These are phyloP conservation scores for Rhabdophis nuchalis DNA, from an alignment of 2,797 vertebrate species.

Conservation along the genomic window DNA sequence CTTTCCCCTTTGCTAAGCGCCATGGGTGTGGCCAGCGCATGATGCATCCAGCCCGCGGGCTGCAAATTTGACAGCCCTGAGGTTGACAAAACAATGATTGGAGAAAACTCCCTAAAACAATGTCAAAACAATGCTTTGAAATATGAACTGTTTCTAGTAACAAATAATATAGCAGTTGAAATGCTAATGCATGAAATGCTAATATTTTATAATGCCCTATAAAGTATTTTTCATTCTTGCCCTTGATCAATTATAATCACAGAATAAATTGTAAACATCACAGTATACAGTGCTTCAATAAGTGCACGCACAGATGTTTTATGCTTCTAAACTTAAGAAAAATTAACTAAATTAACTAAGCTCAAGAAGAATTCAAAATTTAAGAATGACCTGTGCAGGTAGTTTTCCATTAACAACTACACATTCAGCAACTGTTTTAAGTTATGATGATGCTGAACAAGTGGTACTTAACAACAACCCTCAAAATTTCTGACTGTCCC, in stretches of 20 bases:
- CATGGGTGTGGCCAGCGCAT: too few relatives aligned
- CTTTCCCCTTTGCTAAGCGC: too few relatives aligned
- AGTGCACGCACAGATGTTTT: not conserved
- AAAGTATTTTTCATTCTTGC: not conserved
- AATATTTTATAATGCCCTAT: too few relatives aligned
- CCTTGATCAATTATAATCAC: not conserved
- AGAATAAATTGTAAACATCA: not conserved
- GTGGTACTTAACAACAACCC: not conserved
- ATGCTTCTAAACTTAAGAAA: not conserved
- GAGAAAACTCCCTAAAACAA: not conserved
- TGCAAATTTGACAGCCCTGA: too few relatives aligned
- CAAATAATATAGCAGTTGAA: not conserved
- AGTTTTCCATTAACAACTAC: not conserved
- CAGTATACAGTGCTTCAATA: not conserved
- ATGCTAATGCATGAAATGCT: not conserved
- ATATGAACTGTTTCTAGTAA: not conserved
- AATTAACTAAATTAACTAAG: not conserved
- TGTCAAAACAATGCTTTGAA: not conserved
- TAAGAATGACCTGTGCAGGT: not conserved
- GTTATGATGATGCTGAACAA: not conserved
- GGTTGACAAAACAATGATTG: not conserved
- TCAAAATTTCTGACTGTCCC: not conserved
- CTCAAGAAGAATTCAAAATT: not conserved
- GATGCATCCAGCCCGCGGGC: too few relatives aligned
- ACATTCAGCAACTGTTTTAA: not conserved